Conservation (phyloP, 2,888 invertebrate genomes). For the Poecilus cupreus region DNA sequence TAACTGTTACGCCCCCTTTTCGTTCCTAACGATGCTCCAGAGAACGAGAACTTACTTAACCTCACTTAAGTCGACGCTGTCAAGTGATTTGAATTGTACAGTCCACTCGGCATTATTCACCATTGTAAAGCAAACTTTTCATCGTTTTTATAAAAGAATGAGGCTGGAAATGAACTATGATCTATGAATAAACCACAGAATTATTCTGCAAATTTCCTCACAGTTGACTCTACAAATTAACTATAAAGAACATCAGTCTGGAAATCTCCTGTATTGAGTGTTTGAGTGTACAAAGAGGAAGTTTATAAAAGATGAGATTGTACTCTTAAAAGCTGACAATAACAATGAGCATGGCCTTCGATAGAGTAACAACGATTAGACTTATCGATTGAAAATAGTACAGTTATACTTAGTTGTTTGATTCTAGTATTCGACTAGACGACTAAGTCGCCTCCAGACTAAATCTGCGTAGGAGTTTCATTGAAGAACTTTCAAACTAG, state of each 20-base stretch:
- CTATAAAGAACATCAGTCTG: too few species aligned
- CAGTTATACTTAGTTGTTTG: background rate
- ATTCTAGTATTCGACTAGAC: background rate
- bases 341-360: background rate
- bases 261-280: too few species aligned
- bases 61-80: background rate
- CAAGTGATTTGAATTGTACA: background rate
- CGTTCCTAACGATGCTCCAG: constrained; percentile 4
- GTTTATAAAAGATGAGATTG: too few species aligned
- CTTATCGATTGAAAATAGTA: constrained; percentile 26
- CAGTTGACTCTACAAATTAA: too few species aligned
- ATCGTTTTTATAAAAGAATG: too few species aligned
- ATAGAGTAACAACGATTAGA: background rate
- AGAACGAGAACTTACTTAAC: background rate
- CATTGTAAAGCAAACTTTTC: background rate
- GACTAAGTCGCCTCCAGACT: background rate
- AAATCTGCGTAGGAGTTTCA: constrained; percentile 21
- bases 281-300: too few species aligned
- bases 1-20: constrained; percentile 22
- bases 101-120: background rate
- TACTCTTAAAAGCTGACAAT: too few species aligned
- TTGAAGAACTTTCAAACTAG: background rate
- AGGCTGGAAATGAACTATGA: too few species aligned
- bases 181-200: too few species aligned
- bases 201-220: too few species aligned